phyloP scores from a whole-genome alignment of 2,888 invertebrate species.

The Lasioglossum figueresi region DNA sequence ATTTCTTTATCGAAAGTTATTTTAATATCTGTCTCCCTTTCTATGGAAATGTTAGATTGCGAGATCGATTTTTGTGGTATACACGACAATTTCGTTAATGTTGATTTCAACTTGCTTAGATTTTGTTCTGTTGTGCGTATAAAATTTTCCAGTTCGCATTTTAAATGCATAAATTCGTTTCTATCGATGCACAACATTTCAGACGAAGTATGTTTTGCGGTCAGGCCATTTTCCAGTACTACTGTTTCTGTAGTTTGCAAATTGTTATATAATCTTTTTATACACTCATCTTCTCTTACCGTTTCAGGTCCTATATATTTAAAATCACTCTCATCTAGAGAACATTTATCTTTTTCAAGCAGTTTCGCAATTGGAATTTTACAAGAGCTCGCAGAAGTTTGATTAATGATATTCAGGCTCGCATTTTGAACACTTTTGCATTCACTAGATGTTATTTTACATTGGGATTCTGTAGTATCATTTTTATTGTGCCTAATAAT shows the following conservation, averaged over 20 bases:
- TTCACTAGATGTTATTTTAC: background rate
- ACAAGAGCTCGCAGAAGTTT: background rate
- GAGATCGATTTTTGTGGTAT: background rate
- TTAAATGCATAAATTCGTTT: conserved; percentile 24
- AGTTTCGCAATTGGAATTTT: background rate
- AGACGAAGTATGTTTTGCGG: background rate
- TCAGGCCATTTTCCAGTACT: background rate
- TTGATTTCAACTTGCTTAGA: conserved; percentile 29
- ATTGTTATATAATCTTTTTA: conserved; percentile 18
- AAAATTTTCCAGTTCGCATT: conserved; percentile 32
- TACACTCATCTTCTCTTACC: background rate
- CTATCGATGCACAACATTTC: conserved; percentile 16
- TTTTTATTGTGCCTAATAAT: background rate
- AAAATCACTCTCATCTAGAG: background rate
- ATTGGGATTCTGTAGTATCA: background rate
- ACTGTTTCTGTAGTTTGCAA: conserved; percentile 1
- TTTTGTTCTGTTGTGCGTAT: conserved; percentile 36
- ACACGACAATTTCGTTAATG: conserved; percentile 26
- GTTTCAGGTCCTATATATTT: background rate
- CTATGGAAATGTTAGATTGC: background rate
- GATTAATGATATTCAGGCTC: background rate
- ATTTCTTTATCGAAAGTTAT: conserved; percentile 24
- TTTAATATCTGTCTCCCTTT: background rate
- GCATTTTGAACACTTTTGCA: background rate
- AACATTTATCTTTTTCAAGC: background rate